These are phyloP conservation scores for Aix galericulata DNA, from an alignment of 2,113 vertebrate species.

Conservation along the genomic window DNA sequence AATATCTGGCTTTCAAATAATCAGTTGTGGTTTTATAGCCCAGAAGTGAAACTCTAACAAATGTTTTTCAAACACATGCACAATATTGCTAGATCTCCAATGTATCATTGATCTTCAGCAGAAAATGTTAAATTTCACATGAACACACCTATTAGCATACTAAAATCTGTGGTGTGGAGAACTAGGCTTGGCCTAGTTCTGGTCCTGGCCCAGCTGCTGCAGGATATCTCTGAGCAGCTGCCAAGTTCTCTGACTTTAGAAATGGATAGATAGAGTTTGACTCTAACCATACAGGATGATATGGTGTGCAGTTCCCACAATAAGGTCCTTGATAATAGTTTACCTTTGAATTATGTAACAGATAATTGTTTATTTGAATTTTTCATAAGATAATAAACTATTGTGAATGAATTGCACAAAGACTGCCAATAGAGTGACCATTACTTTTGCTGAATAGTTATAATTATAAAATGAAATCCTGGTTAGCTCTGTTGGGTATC, in stretches of 20 bases:
- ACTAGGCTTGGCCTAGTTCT: neutral
- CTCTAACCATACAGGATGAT: neutral
- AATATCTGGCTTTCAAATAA: neutral
- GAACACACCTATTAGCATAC: neutral
- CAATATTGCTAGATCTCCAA: neutral
- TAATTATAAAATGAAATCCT: constrained; percentile 88
- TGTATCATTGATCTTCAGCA: neutral
- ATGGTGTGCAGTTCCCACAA: neutral
- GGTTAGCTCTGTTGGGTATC: constrained; percentile 78
- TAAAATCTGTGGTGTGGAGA: neutral
- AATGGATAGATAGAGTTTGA: neutral
- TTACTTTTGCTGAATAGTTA: constrained; percentile 77
- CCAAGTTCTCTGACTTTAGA: neutral
- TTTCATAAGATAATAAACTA: constrained; percentile 21
- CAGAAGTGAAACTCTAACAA: neutral
- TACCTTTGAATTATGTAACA: neutral
- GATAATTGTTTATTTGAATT: constrained; percentile 43
- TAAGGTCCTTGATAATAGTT: neutral
- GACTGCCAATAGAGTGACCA: constrained; percentile 63
- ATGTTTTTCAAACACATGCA: neutral
- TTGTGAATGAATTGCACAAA: constrained; percentile 59
- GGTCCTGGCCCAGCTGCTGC: rapidly evolving
- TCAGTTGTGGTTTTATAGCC: neutral
- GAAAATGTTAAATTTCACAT: neutral
- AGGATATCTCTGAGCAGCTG: neutral